phyloP scores from a whole-genome alignment of 2,797 vertebrate species.

The Lithobates sylvaticus region DNA sequence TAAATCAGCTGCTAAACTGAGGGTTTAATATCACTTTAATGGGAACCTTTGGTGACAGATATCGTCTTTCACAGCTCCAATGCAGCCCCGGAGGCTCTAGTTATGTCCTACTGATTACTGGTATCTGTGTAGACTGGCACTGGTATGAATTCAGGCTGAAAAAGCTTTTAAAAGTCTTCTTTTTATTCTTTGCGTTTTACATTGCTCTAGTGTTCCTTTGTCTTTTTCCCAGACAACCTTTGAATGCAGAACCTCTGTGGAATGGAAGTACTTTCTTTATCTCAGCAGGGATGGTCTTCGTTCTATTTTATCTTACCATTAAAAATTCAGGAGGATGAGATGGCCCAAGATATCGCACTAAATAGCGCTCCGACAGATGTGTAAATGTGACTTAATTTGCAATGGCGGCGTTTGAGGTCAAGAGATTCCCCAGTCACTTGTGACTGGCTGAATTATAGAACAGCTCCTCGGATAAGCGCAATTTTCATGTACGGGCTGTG shows the following conservation, averaged over 20 bases:
- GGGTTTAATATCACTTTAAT: too few species aligned
- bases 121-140: too few species aligned
- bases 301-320: conserved; percentile 1
- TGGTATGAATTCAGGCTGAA: neutral
- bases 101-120: too few species aligned
- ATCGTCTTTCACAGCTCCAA: too few species aligned
- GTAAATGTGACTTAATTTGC: conserved; percentile 46
- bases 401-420: neutral
- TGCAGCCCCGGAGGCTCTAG: too few species aligned
- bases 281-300: neutral
- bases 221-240: neutral
- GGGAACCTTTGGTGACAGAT: too few species aligned
- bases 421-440: conserved; percentile 55
- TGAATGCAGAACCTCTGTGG: neutral
- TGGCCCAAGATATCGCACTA: neutral
- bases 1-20: too few species aligned
- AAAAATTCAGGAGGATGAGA: conserved; percentile 1
- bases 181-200: neutral
- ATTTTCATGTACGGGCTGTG: neutral
- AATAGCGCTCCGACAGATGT: conserved; percentile 36
- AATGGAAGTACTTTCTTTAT: neutral
- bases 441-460: conserved; percentile 48
- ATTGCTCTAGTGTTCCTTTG: neutral
- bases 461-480: neutral
- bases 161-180: neutral